Base-by-base conservation (phyloP, 2,888 invertebrate species). In the Dexiosoma caninum region DNA sequence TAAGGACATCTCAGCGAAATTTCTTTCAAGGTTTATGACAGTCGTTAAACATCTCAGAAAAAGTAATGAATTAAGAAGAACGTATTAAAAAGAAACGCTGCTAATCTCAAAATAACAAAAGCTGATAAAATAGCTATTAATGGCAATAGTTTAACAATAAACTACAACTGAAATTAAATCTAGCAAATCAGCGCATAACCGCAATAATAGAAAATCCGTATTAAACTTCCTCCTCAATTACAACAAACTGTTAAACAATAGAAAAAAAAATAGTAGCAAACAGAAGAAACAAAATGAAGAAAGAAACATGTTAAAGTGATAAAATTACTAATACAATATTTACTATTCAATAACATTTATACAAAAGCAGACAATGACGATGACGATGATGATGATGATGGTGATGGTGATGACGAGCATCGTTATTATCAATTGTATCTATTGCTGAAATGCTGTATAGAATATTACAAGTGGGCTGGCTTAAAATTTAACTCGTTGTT, bases 171-270 rank as follows among this genome's bases (percentile, higher is more conserved):
- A 88, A 88, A 87, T 87, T 85, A 86, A 88, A 88, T 88, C 87
- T 87, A 86, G 87, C 87, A 87, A 87, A 86, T 87, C 87, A 86
- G 85, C 84, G 84, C 86, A 83, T 84, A 85, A 84, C 82, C 83
- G 71, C 81, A 81, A 77, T 83, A 84, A 82, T 44, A 81, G 49
- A n/a, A 66, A 70, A 78, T 66, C 44, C 59, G 37, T 77, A 69
- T 72, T 42, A 72, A 62, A 81, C 77, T 77, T 77, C 81, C 72
- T 77, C 49, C 6, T 67, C 67, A 60, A 69, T 78, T 71, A 78
- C 64, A 78, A 53, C 40, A 60, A 59, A 59, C 42, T 21, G 40
- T 49, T 66, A 49, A 62, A 66, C 66, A 72, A 72, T 30, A 62
- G 60, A 46, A 62, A 51, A 77, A 76, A 23, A 67, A 3, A 46